Conservation (phyloP, 2,113 vertebrate genomes). For the Sigmodon hispidus region DNA sequence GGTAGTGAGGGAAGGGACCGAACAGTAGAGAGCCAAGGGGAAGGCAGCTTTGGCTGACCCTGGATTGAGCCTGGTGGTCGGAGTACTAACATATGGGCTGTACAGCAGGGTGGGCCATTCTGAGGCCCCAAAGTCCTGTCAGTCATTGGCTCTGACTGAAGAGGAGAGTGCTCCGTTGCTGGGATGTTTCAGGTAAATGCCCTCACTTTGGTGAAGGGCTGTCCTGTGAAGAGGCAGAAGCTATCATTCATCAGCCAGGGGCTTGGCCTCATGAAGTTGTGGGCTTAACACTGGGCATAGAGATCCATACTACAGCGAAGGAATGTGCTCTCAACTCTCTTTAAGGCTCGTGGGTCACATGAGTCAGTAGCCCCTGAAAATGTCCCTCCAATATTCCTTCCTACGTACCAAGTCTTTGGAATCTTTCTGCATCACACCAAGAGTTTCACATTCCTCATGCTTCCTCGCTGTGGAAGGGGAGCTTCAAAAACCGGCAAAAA, state of each 20-base stretch:
- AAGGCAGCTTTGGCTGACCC: neutral
- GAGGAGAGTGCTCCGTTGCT: rapidly evolving
- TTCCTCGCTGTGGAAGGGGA: neutral
- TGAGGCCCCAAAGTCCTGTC: neutral
- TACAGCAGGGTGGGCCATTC: neutral
- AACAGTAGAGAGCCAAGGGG: too few relatives aligned
- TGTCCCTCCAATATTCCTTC: neutral
- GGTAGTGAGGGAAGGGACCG: too few relatives aligned
- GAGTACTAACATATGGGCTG: rapidly evolving
- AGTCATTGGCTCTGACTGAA: neutral
- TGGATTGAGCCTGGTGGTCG: neutral
- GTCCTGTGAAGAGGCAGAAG: neutral
- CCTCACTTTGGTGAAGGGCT: neutral
- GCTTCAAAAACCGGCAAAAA: neutral
- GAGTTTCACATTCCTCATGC: neutral
- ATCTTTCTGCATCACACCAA: neutral
- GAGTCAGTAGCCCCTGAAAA: neutral
- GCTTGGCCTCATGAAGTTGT: neutral
- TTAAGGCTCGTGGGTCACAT: neutral
- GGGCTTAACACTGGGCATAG: neutral
- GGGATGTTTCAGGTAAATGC: neutral
- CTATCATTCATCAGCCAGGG: neutral
- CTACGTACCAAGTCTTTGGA: neutral
- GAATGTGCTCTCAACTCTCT: neutral
- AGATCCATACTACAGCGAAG: neutral